Conservation (phyloP, 2,888 invertebrate species). For the Agonum fuliginosum region DNA sequence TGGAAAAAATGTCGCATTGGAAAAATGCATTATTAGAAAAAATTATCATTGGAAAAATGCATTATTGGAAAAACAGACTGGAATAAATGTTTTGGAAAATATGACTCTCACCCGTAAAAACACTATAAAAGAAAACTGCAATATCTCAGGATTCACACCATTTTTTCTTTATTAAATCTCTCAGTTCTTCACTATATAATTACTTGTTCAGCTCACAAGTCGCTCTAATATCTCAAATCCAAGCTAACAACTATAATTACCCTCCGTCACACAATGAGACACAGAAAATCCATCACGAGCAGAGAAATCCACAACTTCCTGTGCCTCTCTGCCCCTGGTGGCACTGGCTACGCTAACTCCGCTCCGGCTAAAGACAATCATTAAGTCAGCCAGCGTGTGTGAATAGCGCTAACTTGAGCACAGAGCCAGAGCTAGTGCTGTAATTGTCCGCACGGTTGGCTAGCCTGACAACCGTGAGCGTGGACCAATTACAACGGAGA, state of each 20-base stretch:
- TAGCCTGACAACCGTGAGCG: constrained; percentile 60
- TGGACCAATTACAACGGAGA: constrained; percentile 61
- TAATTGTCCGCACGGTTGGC: constrained; percentile 64
- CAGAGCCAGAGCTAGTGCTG: constrained; percentile 54
- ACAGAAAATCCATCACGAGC: constrained; percentile 51
- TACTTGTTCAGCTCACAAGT: background rate
- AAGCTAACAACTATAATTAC: constrained; percentile 3
- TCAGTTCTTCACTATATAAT: no score
- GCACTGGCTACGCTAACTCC: constrained; percentile 7
- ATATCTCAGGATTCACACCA: no score
- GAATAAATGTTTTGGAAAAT: no score
- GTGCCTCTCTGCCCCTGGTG: background rate
- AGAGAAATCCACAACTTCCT: constrained; percentile 52
- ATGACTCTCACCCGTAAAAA: no score
- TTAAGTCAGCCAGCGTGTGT: constrained; percentile 62
- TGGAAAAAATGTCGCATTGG: no score
- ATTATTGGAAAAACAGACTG: no score
- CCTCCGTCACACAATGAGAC: constrained; percentile 48
- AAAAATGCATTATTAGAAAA: no score
- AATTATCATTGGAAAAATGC: no score
- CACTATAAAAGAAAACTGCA: no score
- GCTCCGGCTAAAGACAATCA: constrained; percentile 59
- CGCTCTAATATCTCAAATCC: background rate
- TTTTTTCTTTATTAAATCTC: no score
- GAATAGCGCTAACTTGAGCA: constrained; percentile 61